These are phyloP conservation scores for Anas platyrhynchos DNA, from an alignment of 2,113 vertebrate genomes.

Conservation along the genomic window DNA sequence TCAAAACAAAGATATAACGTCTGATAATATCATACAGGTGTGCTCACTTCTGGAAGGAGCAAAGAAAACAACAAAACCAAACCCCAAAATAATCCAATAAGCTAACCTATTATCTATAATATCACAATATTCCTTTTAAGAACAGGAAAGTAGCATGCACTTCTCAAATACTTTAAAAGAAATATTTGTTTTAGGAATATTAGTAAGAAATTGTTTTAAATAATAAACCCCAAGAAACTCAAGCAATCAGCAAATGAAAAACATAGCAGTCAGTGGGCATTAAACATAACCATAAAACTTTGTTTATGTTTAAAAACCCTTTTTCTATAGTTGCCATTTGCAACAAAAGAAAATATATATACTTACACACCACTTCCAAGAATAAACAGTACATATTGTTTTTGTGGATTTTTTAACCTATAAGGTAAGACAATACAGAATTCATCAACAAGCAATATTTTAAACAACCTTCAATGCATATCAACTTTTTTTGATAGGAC, in stretches of 20 bases:
- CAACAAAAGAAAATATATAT: constrained; percentile 61
- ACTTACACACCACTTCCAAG: constrained; percentile 76
- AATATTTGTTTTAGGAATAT: constrained; percentile 68
- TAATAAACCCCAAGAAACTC: constrained; percentile 53
- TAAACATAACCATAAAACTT: constrained; percentile 64
- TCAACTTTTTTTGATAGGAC: constrained; percentile 55
- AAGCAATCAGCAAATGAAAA: constrained; percentile 72
- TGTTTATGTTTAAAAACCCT: neutral
- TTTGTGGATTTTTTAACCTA: constrained; percentile 25
- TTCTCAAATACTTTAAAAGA: constrained; percentile 67
- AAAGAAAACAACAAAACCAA: constrained; percentile 3
- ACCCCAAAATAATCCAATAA: constrained; percentile 54
- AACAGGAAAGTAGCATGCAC: constrained; percentile 76
- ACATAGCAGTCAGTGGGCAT: constrained; percentile 42
- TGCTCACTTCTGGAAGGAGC: constrained; percentile 58
- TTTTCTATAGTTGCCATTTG: constrained; percentile 70
- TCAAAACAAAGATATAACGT: constrained; percentile 68
- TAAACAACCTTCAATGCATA: constrained; percentile 67
- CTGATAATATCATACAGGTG: constrained; percentile 54
- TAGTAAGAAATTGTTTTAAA: constrained; percentile 70
- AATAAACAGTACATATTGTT: constrained; percentile 72
- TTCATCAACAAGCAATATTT: constrained; percentile 69
- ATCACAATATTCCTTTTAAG: constrained; percentile 41
- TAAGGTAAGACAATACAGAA: constrained; percentile 72
- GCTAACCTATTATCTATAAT: constrained; percentile 42